Evolutionary conservation across 2,113 vertebrate genomes (phyloP).

Genomic region (Amia ocellicauda): DNA sequence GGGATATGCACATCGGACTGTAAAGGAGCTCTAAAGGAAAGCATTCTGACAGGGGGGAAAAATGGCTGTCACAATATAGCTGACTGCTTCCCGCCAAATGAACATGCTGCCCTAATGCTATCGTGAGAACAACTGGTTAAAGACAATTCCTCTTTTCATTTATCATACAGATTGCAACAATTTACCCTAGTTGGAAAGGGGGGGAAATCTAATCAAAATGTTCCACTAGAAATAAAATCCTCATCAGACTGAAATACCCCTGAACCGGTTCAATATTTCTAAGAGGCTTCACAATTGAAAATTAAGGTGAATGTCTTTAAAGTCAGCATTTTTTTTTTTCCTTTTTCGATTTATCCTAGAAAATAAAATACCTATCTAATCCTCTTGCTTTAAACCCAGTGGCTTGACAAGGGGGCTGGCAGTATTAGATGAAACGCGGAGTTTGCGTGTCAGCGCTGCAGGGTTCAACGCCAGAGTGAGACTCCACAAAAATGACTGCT

Average conservation of each 20-base stretch:
- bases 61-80: no score
- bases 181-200: no score
- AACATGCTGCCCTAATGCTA: no score
- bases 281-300: not conserved
- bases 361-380: constrained; percentile 4
- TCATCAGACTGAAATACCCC: no score
- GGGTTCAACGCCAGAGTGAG: constrained; percentile 20
- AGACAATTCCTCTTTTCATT: no score
- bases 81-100: no score
- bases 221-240: no score
- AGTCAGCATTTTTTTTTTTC: not conserved
- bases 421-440: not conserved
- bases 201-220: no score
- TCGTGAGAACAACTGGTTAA: no score
- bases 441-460: not conserved
- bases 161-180: no score
- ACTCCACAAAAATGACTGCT: constrained; percentile 57
- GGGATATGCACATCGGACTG: constrained; percentile 14
- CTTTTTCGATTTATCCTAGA: not conserved
- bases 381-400: not conserved
- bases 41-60: no score
- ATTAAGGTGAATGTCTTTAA: not conserved
- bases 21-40: not conserved
- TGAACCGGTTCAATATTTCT: not conserved
- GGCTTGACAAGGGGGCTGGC: constrained; percentile 21